phyloP scores from a whole-genome alignment of 2,113 vertebrate genomes.

The Picathartes gymnocephalus region DNA sequence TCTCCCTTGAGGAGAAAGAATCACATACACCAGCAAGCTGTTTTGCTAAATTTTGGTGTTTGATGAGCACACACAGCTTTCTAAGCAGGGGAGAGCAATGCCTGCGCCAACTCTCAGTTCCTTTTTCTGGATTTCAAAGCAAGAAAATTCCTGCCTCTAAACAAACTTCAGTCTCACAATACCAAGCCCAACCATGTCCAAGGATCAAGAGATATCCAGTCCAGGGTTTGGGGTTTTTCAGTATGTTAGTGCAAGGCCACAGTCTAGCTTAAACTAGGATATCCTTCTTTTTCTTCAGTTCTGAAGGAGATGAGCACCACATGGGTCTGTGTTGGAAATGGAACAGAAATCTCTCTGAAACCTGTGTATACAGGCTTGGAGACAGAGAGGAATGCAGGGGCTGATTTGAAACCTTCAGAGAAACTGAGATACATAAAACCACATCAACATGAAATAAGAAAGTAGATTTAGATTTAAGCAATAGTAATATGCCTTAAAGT shows the following conservation, averaged over 20 bases:
- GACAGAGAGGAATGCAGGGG: no score
- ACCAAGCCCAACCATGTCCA: background rate
- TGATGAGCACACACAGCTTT: background rate
- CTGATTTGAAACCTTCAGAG: no score
- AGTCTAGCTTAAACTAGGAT: background rate
- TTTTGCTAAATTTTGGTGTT: background rate
- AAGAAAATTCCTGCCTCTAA: background rate
- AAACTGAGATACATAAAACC: no score
- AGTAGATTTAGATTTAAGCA: no score
- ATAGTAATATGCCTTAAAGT: no score
- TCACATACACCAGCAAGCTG: background rate
- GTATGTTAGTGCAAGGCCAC: background rate
- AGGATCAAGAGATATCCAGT: background rate
- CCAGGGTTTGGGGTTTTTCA: background rate
- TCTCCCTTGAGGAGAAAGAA: background rate
- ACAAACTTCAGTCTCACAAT: background rate
- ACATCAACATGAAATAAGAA: no score
- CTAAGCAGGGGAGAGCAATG: background rate
- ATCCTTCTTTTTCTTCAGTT: background rate
- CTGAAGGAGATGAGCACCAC: background rate
- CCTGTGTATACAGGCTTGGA: no score
- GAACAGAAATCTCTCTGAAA: no score
- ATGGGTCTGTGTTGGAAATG: no score
- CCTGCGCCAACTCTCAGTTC: background rate
- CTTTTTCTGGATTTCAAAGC: background rate